Base-by-base conservation (phyloP, 2,888 invertebrate genomes). In the Rhyacophila evoluta region DNA sequence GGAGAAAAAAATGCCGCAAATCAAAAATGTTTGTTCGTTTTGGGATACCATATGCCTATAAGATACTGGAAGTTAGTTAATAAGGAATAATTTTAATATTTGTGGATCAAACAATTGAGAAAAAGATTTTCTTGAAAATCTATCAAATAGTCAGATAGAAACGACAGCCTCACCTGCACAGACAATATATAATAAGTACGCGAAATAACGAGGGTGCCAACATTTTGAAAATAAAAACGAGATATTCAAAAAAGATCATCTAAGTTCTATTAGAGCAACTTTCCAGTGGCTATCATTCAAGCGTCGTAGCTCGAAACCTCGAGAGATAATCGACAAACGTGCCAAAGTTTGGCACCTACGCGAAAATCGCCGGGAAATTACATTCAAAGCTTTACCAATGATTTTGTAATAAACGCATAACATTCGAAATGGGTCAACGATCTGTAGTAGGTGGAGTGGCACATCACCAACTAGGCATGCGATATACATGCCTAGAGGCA, bases 301-400 rank as follows among this genome's bases (percentile, higher is more conserved):
- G 25, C 29, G 19, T 55, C 25, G 41, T 15, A 15, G 25, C 19
- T 55, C 15, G 10, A 55, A 55, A 25, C 55, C 55, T 55, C 19
- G 55, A 55, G 55, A 55, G 55, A 55, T 55, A 19, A 55, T 55
- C 19, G 25, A 15, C 15, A 55, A 55, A 55, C 55, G 55, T 55
- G 55, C 55, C 55, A 55, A 55, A 55, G 19, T 19, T 12, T 55
- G 15, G 10, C 55, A 55, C 55, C 55, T 55, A 55, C 55, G 55
- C 55, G 55, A 55, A 55, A 55, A 19, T 55, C 55, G 19, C 55
- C 4, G 10, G 55, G 19, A 55, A 55, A 55, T 55, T 55, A 55
- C 25, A 55, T 55, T 55, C 25, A 19, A 55, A 19, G 25, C 19
- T 55, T 25, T 19, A 25, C 55, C 55, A 19, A 41, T 5, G 15